Conservation (phyloP, 2,113 vertebrate species). For the Phalacrocorax brasilianus region DNA sequence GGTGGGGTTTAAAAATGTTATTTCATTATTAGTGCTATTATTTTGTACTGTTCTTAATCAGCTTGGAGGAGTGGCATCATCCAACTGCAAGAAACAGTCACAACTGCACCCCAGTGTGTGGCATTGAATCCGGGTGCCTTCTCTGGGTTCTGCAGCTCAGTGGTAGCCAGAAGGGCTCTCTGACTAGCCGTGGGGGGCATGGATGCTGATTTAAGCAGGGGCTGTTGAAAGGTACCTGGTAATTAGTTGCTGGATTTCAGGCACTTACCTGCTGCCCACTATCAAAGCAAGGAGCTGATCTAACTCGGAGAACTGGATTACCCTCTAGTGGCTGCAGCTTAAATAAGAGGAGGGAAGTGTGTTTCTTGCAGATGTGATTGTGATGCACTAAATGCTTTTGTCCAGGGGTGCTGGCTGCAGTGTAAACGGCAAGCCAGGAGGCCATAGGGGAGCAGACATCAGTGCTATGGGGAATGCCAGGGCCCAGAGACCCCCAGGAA, state of each 20-base stretch:
- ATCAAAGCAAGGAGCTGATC: neutral
- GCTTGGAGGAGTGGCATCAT: neutral
- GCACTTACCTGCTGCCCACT: neutral
- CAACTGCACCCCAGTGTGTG: fast-evolving
- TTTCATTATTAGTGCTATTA: conserved; percentile 56
- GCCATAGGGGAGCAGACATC: neutral
- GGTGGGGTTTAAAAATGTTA: conserved; percentile 36
- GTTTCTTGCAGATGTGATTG: neutral
- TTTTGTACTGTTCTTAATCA: conserved; percentile 25
- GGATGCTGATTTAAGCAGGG: neutral
- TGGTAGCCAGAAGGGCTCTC: neutral
- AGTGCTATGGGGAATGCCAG: neutral
- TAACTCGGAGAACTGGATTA: conserved; percentile 35
- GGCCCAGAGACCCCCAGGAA: neutral
- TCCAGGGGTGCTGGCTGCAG: neutral
- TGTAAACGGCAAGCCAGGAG: neutral
- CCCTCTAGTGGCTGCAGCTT: conserved; percentile 59
- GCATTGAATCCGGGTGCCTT: neutral
- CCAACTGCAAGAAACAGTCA: neutral
- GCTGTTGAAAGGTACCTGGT: neutral
- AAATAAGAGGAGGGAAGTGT: neutral
- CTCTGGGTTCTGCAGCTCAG: neutral
- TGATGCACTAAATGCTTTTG: neutral
- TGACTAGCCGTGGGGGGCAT: neutral
- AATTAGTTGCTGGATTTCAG: neutral